These are phyloP conservation scores for Parnassius apollo DNA, from an alignment of 2,888 invertebrate genomes.

Conservation along the genomic window DNA sequence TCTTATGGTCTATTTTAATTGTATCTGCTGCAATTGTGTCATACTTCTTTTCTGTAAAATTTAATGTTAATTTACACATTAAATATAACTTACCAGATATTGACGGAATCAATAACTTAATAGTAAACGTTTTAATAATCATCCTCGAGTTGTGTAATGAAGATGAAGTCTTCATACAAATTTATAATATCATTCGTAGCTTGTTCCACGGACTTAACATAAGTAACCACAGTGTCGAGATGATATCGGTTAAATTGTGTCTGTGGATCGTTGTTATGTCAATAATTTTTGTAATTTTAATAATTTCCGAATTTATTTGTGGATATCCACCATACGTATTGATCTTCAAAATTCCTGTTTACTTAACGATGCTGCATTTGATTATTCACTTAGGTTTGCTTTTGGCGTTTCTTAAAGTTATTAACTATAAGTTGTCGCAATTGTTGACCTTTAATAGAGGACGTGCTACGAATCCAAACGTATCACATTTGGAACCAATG, in stretches of 20 bases:
- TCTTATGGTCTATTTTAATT: slow-evolving; percentile 28
- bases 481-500: slow-evolving; percentile 20
- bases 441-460: slow-evolving; percentile 28
- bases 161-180: slow-evolving; percentile 32
- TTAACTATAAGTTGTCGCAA: slow-evolving; percentile 40
- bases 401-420: slow-evolving; percentile 41
- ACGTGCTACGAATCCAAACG: slow-evolving; percentile 1
- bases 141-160: slow-evolving; percentile 35
- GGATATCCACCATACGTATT: slow-evolving; percentile 39
- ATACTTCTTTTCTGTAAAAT: slow-evolving; percentile 32
- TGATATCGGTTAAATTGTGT: slow-evolving; percentile 45
- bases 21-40: slow-evolving; percentile 14
- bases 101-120: slow-evolving; percentile 40
- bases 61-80: slow-evolving; percentile 31
- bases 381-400: slow-evolving; percentile 46
- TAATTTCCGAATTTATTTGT: slow-evolving; percentile 41
- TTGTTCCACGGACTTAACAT: slow-evolving; percentile 37
- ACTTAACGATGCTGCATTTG: slow-evolving; percentile 47
- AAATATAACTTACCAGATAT: slow-evolving; percentile 40
- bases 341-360: slow-evolving; percentile 47
- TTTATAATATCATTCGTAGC: slow-evolving; percentile 38
- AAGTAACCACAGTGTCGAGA: slow-evolving; percentile 33
- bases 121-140: slow-evolving; percentile 38
- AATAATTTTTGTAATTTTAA: slow-evolving; percentile 33
- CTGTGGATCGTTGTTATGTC: slow-evolving; percentile 39